These are phyloP conservation scores for Thamnophis elegans DNA, from an alignment of 2,797 vertebrate genomes.

Conservation along the genomic window DNA sequence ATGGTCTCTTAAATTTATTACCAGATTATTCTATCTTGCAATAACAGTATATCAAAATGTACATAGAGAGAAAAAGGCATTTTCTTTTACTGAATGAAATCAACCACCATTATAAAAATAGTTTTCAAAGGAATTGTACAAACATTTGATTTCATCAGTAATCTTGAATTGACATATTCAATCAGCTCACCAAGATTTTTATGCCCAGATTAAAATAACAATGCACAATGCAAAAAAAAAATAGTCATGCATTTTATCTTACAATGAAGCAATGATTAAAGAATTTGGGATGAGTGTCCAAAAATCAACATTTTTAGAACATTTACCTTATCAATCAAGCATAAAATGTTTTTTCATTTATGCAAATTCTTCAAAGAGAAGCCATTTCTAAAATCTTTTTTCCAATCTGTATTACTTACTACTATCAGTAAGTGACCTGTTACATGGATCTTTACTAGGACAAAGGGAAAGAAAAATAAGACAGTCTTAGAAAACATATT, in stretches of 20 bases:
- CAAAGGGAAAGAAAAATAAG: neutral
- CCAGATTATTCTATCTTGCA: neutral
- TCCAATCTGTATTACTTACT: neutral
- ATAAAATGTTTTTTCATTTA: neutral
- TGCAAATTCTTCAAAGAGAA: neutral
- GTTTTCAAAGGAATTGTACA: neutral
- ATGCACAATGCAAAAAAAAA: neutral
- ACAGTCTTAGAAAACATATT: neutral
- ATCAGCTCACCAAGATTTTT: neutral
- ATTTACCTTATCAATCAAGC: conserved; percentile 52
- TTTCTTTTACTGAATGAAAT: neutral
- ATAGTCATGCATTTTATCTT: neutral
- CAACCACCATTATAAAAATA: neutral
- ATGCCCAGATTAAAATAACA: neutral
- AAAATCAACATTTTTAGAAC: neutral
- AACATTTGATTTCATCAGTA: neutral
- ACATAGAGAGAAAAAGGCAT: neutral
- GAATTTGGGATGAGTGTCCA: neutral
- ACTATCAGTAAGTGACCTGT: neutral
- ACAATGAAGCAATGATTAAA: neutral
- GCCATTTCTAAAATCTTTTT: conserved; percentile 17
- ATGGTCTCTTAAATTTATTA: neutral
- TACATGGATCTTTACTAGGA: neutral
- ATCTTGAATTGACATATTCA: neutral
- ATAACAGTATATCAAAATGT: neutral